phyloP scores from a whole-genome alignment of 2,888 invertebrate genomes.

The Megaustenia siamemsis region DNA sequence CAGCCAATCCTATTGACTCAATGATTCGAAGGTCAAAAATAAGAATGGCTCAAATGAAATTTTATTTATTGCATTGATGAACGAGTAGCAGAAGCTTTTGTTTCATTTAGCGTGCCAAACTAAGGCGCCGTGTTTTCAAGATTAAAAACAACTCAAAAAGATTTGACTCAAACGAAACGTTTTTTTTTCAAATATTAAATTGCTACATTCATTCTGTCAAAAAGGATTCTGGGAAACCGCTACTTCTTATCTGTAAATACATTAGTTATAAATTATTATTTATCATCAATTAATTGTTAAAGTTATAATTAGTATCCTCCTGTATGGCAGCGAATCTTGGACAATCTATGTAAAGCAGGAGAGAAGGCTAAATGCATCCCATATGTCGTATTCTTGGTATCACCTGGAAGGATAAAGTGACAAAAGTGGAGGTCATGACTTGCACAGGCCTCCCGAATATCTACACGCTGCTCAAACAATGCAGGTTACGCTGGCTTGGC shows the following conservation, averaged over 20 bases:
- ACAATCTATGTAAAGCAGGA: no score
- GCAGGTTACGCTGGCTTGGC: no score
- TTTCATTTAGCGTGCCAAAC: constrained; percentile 1
- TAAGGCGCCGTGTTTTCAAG: neutral
- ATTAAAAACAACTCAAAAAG: neutral
- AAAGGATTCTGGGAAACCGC: neutral
- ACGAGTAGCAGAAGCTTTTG: constrained; percentile 1
- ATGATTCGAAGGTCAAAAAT: neutral
- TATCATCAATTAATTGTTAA: neutral
- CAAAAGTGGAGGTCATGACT: no score
- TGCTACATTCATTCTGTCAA: neutral
- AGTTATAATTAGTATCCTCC: neutral
- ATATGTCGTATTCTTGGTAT: no score
- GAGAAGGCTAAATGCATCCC: no score
- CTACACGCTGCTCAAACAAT: no score
- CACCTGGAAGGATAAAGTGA: no score
- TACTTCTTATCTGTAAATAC: neutral
- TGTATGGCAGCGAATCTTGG: no score
- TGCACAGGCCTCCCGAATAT: no score
- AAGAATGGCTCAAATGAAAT: neutral
- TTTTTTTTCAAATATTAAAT: constrained; percentile 11
- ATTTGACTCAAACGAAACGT: neutral
- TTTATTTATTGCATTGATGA: constrained; percentile 15
- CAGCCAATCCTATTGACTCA: constrained; percentile 9
- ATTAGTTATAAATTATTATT: neutral